Evolutionary conservation across 2,888 invertebrate genomes (phyloP), one percentile per base, ranked within the genome.

Genomic region (Autographa pulchrina): DNA sequence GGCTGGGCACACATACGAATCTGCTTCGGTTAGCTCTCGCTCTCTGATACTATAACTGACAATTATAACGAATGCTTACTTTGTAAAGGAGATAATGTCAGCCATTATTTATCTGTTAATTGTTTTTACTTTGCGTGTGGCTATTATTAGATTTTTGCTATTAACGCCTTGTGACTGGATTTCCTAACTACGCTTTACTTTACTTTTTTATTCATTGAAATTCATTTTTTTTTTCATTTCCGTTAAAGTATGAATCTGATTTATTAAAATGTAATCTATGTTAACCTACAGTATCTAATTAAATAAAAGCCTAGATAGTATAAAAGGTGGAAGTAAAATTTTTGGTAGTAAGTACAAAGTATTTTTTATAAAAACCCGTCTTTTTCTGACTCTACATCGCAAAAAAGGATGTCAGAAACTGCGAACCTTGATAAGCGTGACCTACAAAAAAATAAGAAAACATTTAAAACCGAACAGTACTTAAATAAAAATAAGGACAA

Each of bases 1-100:
- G 56, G 43, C 62, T 48, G 48, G 16, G 11, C 54, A 35, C n/a
- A 32, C 65, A 80, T 31, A 65, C 63, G 41, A 72, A 72, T 72
- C 68, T 77, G 31, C 59, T 32, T 38, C 62, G 38, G 60, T 66
- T 63, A 67, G 48, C 60, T 6, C n/a, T 48, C 1, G 38, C 38
- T 2, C 14, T 11, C 52, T 41, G 8, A 16, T 38, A 61, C 59
- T 38, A 77, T 66, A 54, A 63, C 73, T 61, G 20, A 43, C 66
- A 61, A 66, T 80, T 32, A 69, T 48, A 48, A 6, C 48, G 14
- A 38, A 48, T 48, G 54, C 20, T 56, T 56, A 56, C 25, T 9
- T 56, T 56, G 54, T 56, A 9, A 56, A 25, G 13, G 2, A 56
- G 54, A 56, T 56, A 56, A 56, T 25, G 20, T 5, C 54, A 56